phyloP scores from a whole-genome alignment of 2,113 vertebrate genomes.

The Dasyornis broadbenti region DNA sequence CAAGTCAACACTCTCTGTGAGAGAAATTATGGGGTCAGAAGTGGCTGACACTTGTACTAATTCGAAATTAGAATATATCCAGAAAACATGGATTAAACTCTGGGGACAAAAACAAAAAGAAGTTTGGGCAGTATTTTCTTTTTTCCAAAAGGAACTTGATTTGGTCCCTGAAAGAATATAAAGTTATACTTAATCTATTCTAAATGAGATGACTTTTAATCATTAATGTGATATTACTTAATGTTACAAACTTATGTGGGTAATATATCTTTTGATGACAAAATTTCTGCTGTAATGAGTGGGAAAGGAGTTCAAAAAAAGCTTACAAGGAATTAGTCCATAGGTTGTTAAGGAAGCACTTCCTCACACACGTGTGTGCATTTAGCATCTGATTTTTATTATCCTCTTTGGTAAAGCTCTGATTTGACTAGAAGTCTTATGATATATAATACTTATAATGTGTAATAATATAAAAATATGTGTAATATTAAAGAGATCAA shows the following conservation, averaged over 20 bases:
- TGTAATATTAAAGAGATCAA: background rate
- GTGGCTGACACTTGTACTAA: background rate
- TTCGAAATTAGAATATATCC: background rate
- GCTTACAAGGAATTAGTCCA: background rate
- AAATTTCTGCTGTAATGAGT: background rate
- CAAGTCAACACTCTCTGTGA: background rate
- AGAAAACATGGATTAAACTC: background rate
- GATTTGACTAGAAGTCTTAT: background rate
- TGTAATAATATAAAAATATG: too few relatives aligned
- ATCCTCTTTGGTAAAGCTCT: background rate
- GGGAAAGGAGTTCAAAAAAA: background rate
- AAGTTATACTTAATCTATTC: background rate
- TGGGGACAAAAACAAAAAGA: background rate
- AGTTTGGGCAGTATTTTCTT: background rate
- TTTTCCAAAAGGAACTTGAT: background rate
- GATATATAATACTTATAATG: background rate
- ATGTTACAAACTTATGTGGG: background rate
- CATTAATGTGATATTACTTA: background rate
- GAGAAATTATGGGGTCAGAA: background rate
- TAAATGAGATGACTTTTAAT: background rate
- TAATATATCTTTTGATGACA: background rate
- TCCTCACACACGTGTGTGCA: fast-evolving
- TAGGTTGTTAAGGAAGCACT: background rate
- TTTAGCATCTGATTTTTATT: background rate
- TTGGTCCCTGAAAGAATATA: background rate